Percentiles rank a stretch among this genome's conserved stretches.
Conservation (phyloP, 2,113 vertebrate species). For the Rutilus rutilus region DNA sequence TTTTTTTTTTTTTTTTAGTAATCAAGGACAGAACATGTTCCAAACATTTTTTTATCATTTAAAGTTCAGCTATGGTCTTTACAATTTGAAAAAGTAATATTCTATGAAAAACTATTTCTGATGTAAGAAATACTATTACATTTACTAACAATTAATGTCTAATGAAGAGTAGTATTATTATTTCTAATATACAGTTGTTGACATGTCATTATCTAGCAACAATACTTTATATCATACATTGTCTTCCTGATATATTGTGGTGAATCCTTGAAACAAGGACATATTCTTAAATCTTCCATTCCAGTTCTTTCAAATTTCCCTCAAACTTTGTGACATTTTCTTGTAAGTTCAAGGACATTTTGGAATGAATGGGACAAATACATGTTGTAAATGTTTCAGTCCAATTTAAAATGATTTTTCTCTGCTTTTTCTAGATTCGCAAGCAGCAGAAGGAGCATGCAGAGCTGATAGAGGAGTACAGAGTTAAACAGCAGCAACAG, state of each 20-base stretch:
- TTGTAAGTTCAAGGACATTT: background rate
- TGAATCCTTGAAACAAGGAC: too few species aligned
- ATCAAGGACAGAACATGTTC: too few species aligned
- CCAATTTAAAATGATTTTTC: background rate
- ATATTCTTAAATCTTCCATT: too few species aligned
- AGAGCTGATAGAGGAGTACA: constrained; percentile 94
- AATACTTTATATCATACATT: too few species aligned
- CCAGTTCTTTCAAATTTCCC: background rate
- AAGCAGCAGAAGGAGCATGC: constrained; percentile 98
- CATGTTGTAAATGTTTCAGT: background rate
- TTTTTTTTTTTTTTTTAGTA: too few species aligned
- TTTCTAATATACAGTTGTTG: background rate
- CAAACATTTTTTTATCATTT: background rate
- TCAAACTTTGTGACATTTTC: background rate
- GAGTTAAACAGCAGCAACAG: constrained; percentile 88
- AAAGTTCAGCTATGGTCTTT: background rate
- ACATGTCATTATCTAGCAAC: too few species aligned
- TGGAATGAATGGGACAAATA: background rate
- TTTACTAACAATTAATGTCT: background rate
- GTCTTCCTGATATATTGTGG: too few species aligned
- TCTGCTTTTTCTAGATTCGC: constrained; percentile 80
- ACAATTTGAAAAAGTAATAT: background rate
- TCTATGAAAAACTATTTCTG: background rate
- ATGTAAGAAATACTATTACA: background rate
- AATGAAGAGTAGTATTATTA: background rate